These are phyloP conservation scores for Mola mola DNA, from an alignment of 2,113 vertebrate genomes.

Conservation along the genomic window DNA sequence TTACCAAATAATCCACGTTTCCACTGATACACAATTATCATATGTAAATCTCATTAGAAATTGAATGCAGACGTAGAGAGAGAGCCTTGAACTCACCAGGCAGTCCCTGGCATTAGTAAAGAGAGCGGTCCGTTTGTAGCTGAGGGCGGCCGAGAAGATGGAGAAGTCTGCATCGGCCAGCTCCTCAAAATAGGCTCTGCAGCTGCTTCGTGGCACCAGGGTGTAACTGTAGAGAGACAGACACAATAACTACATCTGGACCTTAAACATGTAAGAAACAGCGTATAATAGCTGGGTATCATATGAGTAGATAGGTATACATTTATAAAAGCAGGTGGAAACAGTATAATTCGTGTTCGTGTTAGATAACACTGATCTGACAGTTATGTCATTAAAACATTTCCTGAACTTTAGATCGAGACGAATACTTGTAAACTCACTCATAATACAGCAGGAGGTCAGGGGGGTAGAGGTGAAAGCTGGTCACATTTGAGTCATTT, in stretches of 20 bases:
- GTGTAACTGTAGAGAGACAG: slow-evolving; percentile 63
- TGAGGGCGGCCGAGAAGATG: slow-evolving; percentile 69
- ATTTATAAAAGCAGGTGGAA: no score
- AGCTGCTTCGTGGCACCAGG: slow-evolving; percentile 55
- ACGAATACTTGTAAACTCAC: slow-evolving; percentile 54
- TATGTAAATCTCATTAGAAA: no score
- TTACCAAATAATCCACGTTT: no score
- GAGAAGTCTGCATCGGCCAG: slow-evolving; percentile 72
- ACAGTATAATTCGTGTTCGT: no score
- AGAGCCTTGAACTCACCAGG: slow-evolving; percentile 79
- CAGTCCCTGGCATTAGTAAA: slow-evolving; percentile 69
- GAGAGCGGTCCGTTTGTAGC: slow-evolving; percentile 56
- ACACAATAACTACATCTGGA: neutral
- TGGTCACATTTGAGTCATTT: neutral
- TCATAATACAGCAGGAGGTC: slow-evolving; percentile 81
- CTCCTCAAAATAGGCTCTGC: slow-evolving; percentile 75
- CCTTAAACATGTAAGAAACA: no score
- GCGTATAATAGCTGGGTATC: no score
- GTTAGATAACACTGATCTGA: no score
- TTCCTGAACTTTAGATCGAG: no score
- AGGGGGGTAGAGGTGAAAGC: slow-evolving; percentile 65
- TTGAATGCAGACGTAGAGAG: no score
- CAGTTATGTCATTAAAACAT: no score
- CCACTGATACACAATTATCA: no score
- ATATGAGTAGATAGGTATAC: no score